Evolutionary conservation across 2,888 invertebrate species (phyloP).

Genomic region (Metalampra italica): DNA sequence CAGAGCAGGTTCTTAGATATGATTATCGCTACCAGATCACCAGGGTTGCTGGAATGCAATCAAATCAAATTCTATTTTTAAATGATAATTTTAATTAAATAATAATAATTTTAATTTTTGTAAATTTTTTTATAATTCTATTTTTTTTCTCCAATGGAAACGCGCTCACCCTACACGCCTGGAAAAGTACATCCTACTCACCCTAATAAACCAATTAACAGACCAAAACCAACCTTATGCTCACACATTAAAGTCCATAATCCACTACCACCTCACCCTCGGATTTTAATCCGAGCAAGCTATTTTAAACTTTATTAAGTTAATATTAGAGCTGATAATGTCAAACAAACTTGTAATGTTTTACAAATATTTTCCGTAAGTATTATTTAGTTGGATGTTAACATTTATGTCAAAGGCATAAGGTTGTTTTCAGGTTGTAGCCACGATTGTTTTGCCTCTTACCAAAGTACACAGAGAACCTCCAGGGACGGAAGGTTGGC

Average conservation of each 20-base stretch:
- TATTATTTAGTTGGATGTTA: no score
- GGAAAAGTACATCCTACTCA: constrained; percentile 48
- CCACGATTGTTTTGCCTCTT: neutral
- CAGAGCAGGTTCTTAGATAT: no score
- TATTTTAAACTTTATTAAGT: neutral
- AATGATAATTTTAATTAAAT: no score
- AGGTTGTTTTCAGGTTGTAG: neutral
- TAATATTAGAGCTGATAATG: neutral
- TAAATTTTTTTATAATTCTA: constrained; percentile 15
- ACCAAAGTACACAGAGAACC: constrained; percentile 5
- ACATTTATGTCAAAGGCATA: neutral
- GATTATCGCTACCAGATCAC: no score
- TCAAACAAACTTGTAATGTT: no score
- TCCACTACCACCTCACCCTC: neutral
- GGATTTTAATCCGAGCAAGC: neutral
- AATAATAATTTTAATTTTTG: no score
- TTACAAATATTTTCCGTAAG: neutral
- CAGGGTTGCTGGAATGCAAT: no score
- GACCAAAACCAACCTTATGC: constrained; percentile 27
- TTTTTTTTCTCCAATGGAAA: constrained; percentile 45
- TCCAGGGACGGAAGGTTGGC: neutral
- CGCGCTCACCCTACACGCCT: constrained; percentile 38
- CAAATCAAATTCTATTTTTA: no score
- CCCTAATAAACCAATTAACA: constrained; percentile 42
- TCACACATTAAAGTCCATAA: neutral